These are phyloP conservation scores for Xenentodon cancila DNA, from an alignment of 2,797 vertebrate species.

Conservation along the genomic window DNA sequence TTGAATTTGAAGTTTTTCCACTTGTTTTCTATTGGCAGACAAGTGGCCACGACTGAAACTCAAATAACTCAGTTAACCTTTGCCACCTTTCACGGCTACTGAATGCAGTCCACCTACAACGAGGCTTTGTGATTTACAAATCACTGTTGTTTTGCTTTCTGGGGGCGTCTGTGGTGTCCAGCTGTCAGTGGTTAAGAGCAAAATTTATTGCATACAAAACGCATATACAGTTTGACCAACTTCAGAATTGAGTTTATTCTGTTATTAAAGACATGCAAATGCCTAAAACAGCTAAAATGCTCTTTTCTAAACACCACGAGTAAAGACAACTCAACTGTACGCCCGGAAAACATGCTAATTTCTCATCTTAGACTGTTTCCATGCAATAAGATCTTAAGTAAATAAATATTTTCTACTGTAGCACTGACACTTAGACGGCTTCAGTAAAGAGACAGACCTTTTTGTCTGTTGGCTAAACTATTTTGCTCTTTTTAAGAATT, in stretches of 20 bases:
- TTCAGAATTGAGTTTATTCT: conserved; percentile 9
- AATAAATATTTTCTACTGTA: too few relatives aligned
- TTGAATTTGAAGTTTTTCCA: conserved; percentile 50
- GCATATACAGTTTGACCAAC: conserved; percentile 10
- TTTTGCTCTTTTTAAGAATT: too few relatives aligned
- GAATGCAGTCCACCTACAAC: conserved; percentile 52
- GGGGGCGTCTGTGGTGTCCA: conserved; percentile 56
- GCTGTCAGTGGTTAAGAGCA: conserved; percentile 58
- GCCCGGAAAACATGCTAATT: too few relatives aligned
- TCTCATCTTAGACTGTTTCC: too few relatives aligned
- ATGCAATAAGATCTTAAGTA: too few relatives aligned
- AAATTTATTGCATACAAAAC: conserved; percentile 58
- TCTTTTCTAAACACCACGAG: too few relatives aligned
- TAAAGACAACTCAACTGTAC: too few relatives aligned
- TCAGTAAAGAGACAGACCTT: too few relatives aligned
- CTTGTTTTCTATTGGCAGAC: conserved; percentile 20
- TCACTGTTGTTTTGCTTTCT: conserved; percentile 66
- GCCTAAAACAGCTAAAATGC: too few relatives aligned
- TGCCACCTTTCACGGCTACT: conserved; percentile 37
- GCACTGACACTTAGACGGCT: too few relatives aligned
- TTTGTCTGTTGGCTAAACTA: too few relatives aligned
- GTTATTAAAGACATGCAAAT: conserved; percentile 27
- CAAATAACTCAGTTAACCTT: conserved; percentile 61
- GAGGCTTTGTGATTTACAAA: conserved; percentile 64
- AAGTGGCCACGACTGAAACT: conserved; percentile 33